These are phyloP conservation scores for Oryzias woworae DNA, from an alignment of 2,113 vertebrate genomes.

Conservation along the genomic window DNA sequence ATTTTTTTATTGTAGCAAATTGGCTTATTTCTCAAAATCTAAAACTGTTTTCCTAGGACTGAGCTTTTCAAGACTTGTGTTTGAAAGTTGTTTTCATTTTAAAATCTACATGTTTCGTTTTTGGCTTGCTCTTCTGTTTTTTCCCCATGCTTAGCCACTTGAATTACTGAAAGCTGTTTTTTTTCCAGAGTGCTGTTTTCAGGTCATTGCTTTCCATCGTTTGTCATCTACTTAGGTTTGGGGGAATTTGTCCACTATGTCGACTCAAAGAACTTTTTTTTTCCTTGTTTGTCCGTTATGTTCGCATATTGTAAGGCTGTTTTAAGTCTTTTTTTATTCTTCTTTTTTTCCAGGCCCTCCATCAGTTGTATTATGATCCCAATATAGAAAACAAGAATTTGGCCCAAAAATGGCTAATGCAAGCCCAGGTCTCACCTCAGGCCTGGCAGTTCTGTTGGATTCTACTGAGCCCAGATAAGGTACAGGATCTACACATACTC, in stretches of 20 bases:
- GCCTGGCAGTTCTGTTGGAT: slow-evolving; percentile 99
- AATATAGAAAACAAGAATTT: slow-evolving; percentile 99
- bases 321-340: not conserved
- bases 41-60: slow-evolving; percentile 31
- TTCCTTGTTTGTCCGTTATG: slow-evolving; percentile 1
- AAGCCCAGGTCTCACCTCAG: slow-evolving; percentile 96
- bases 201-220: slow-evolving; percentile 38
- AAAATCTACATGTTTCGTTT: slow-evolving; percentile 12
- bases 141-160: slow-evolving; percentile 30
- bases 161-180: slow-evolving; percentile 44
- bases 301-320: slow-evolving; percentile 2
- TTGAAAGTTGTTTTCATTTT: slow-evolving; percentile 1
- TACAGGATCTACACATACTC: slow-evolving; percentile 35
- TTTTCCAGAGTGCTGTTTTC: slow-evolving; percentile 40
- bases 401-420: slow-evolving; percentile 99
- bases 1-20: slow-evolving; percentile 33
- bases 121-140: slow-evolving; percentile 1
- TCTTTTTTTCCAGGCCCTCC: slow-evolving; percentile 83
- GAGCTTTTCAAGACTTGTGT: slow-evolving; percentile 10
- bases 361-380: slow-evolving; percentile 98
- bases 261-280: slow-evolving; percentile 4
- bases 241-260: slow-evolving; percentile 21
- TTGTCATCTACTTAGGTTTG: slow-evolving; percentile 24
- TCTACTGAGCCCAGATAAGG: slow-evolving; percentile 92
- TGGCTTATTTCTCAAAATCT: slow-evolving; percentile 1